Conservation (phyloP, 2,797 vertebrate genomes). For the Presbytis comata region DNA sequence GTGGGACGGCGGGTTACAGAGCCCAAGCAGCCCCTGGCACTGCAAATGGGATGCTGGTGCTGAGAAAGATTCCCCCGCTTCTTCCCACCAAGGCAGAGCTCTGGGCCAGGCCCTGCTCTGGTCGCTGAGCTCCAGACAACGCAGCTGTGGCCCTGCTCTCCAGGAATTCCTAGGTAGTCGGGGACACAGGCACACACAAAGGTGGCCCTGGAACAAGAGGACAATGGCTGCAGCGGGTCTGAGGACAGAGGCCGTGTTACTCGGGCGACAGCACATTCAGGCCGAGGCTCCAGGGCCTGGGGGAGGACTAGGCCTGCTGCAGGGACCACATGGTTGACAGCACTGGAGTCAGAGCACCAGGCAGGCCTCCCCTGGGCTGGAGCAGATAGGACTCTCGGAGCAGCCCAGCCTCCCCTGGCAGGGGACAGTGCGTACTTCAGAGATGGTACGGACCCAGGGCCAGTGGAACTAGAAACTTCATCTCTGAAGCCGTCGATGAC, state of each 20-base stretch:
- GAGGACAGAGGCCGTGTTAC: not conserved
- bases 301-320: not conserved
- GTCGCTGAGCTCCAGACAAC: not conserved
- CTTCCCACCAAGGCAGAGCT: not conserved
- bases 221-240: not conserved
- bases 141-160: not conserved
- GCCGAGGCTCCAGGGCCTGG: not conserved
- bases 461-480: not conserved
- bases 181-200: not conserved
- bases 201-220: not conserved
- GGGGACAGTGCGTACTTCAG: too few species aligned
- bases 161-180: not conserved
- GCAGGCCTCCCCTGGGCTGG: not conserved
- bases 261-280: not conserved
- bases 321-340: rapidly evolving
- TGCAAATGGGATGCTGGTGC: not conserved
- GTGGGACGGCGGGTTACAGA: not conserved
- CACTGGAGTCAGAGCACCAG: not conserved
- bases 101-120: not conserved
- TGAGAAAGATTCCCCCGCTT: not conserved
- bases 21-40: not conserved
- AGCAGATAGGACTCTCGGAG: not conserved
- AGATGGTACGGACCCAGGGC: not conserved
- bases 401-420: not conserved
- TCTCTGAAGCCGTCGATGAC: not conserved